A percentile compares a stretch with the other conserved stretches of the same genome.
phyloP scores from a whole-genome alignment of 2,888 invertebrate genomes.

The Halictus quadricinctus region DNA sequence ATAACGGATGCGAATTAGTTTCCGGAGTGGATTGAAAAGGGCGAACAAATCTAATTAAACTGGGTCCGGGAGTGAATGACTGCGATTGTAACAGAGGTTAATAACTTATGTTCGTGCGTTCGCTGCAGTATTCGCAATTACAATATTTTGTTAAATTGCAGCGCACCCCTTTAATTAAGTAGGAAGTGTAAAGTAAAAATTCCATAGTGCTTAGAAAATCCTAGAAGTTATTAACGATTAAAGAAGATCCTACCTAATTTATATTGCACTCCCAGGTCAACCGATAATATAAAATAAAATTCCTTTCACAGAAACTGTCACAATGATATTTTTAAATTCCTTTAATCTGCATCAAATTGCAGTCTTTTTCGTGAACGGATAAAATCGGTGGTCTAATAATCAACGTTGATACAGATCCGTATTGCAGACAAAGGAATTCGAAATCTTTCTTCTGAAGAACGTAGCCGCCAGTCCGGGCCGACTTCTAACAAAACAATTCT shows the following conservation, averaged over 20 bases:
- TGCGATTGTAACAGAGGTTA: neutral
- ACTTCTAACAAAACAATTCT: neutral
- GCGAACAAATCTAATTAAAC: neutral
- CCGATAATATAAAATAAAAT: too few species aligned
- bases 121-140: neutral
- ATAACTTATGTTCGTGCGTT: neutral
- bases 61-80: neutral
- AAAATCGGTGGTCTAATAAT: neutral
- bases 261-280: too few species aligned
- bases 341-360: too few species aligned
- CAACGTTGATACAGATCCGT: neutral
- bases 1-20: constrained; percentile 1
- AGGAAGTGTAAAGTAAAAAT: too few species aligned
- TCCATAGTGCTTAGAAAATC: too few species aligned
- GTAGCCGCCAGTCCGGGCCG: neutral
- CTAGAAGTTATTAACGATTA: too few species aligned
- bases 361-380: too few species aligned
- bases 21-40: neutral
- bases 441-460: neutral
- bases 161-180: neutral
- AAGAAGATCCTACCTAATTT: too few species aligned
- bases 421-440: neutral
- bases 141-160: too few species aligned
- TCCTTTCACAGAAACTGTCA: too few species aligned
- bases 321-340: too few species aligned